Evolutionary conservation across 2,888 invertebrate species (phyloP), one percentile per base, ranked within the genome.

Genomic region (Cryptus viduatorius): DNA sequence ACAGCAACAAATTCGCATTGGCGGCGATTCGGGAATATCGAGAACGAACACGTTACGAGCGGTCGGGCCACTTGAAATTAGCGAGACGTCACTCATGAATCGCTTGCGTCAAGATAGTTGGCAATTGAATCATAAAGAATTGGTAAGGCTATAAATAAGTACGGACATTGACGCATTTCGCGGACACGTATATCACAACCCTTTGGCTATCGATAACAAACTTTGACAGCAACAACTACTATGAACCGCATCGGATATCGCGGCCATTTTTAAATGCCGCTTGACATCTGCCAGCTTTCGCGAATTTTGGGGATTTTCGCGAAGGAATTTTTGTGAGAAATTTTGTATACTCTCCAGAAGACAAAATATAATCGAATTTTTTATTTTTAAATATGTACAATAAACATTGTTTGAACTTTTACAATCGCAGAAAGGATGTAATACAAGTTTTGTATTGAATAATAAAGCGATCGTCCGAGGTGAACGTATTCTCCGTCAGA

Each of bases 81-180:
- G 64, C 73, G 72, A 68, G 44, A 83, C 85, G 85, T 82, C 82
- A 82, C 82, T 82, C 87, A 86, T 84, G 83, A 84, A 79, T 76
- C 73, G 86, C 85, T 88, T 91, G 87, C 91, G 91, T 90, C 90
- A 89, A 91, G 87, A 90, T 86, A 88, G 80, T 91, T 91, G 90
- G 90, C 90, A 90, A 80, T 83, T 53, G 83, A 80, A 82, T 86
- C 50, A 79, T 84, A 86, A 88, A 86, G 82, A 86, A 85, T 86
- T 61, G 75, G 71, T 37, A 53, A 64, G 24, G 29, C 88, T 91
- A 91, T 90, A 89, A 91, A 90, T 91, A 91, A 87, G 87, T 84
- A 82, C 82, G 86, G 86, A 85, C 87, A 87, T 91, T 89, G 90
- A 90, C 90, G 91, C 82, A 89, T 90, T 84, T 87, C 84, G 81